These are phyloP conservation scores for Colossoma macropomum DNA, from an alignment of 2,113 vertebrate species.

Conservation along the genomic window DNA sequence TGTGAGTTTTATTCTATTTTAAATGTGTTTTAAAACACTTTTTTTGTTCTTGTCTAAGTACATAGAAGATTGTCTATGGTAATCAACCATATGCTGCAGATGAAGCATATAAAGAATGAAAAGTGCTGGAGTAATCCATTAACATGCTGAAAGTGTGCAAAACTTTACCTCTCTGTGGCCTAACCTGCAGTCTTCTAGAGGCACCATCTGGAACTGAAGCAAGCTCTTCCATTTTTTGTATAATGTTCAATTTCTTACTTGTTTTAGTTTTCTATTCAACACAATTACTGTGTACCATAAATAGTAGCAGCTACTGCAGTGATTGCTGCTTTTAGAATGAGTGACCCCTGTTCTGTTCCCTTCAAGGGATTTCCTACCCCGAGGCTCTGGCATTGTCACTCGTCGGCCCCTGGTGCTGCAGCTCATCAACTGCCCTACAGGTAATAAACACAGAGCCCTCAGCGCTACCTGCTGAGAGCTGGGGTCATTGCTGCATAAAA, in stretches of 20 bases:
- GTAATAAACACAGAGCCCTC: slow-evolving; percentile 67
- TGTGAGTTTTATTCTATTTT: background rate
- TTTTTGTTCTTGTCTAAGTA: background rate
- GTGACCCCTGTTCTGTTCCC: background rate
- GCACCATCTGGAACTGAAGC: background rate
- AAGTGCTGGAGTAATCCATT: background rate
- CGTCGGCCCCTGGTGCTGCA: slow-evolving; percentile 93
- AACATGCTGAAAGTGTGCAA: background rate
- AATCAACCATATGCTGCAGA: background rate
- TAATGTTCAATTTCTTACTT: background rate
- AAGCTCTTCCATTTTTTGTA: background rate
- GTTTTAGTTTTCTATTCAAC: background rate
- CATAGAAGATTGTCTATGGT: too few relatives aligned
- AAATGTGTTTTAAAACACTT: background rate
- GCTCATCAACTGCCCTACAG: slow-evolving; percentile 88
- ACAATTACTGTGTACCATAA: background rate
- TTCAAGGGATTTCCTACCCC: slow-evolving; percentile 91
- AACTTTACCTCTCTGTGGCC: background rate
- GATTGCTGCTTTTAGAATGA: background rate
- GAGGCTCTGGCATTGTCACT: slow-evolving; percentile 95
- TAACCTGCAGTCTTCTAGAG: background rate
- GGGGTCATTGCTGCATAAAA: background rate
- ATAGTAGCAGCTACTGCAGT: background rate
- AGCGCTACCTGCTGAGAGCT: background rate
- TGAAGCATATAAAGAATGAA: background rate